Evolutionary conservation across 2,113 vertebrate species (phyloP), one percentile per base, ranked within the genome.

Genomic region (Pomatorhinus ruficollis): DNA sequence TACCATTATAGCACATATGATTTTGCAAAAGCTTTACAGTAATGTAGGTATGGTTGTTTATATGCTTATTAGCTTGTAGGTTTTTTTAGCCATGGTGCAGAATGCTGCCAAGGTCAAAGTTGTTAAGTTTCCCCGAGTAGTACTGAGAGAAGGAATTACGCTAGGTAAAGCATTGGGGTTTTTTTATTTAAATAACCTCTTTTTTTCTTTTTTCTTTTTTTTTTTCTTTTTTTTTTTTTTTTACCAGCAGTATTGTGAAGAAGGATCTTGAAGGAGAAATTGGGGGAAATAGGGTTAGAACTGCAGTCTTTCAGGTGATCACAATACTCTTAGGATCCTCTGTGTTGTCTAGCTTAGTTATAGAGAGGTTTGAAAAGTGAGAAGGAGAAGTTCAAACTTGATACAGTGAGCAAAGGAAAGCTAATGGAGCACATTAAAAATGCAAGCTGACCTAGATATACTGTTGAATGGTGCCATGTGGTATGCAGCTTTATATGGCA

Each of bases 391-490:
- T 90, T 96, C 74, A 74, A 78, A 90, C 60, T 87, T 90, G 85
- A 89, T 90, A 87, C 53, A 87, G 49, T 78, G 80, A 89, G 83
- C 68, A 78, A 90, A n/a, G 40, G 80, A 64, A 60, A 71, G 71
- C 72, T 93, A 90, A 93, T 94, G 90, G 93, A 94, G 56, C 88
- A 72, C 92, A 93, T 94, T 78, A 96, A 95, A 96, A 94, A 96
- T 96, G 95, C 95, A 95, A 35, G 76, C 90, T 95, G 93, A 90
- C 96, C 96, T 90, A 94, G 79, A 94, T 96, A 78, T 45, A 35
- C 57, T 83, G 49, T 60, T 76, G 93, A 94, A 89, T 93, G 86
- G 72, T 94, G 72, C 95, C 85, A 71, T 96, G 92, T 89, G 90
- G 68, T 65, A 44, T 90, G 79, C 92, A 78, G 82, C 75, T 94